Evolutionary conservation across 2,888 invertebrate species (phyloP), one percentile per base, ranked within the genome.

Genomic region (Poecilobothrus nobilitatus): DNA sequence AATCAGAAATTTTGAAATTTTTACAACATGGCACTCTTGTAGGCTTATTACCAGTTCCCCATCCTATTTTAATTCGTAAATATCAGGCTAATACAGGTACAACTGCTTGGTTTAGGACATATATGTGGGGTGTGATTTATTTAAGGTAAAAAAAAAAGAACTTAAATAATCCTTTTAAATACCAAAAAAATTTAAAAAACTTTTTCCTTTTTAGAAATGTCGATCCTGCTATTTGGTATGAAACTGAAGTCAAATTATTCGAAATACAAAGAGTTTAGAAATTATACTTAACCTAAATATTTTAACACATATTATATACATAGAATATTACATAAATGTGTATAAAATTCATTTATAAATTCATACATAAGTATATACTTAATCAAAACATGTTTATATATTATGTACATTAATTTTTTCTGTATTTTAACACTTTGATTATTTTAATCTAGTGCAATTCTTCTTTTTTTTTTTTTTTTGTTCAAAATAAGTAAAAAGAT

Each of bases 61-160:
- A 99, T 84, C 99, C 99, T 10, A 99, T 99, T 82, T 88, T 99
- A 71, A 99, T 99, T 79, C 87, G 99, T 76, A 96, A 98, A 84
- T 99, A 99, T 84, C 99, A 99, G 83, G 97, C 98, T 66, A 99
- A 99, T 84, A 90, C 92, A 61, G 98, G 97, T 71, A 99, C 99
- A 0, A 97, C 97, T 34, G 95, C 97, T 77, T 99, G 99, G 99
- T 99, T 99, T 84, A 86, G 98, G 69, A 99, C 98, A 0, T 99
- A 99, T 81, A 94, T 99, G 89, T 99, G 98, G 98, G 99, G 98
- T 67, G 95, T 99, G 68, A 97, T 99, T 74, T 99, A 99, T 83
- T 87, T 99, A 76, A 89, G 95, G 90, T 93, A 79, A 77, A 77
- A 68, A 66, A n/a, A n/a, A n/a, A n/a, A n/a, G n/a, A n/a, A n/a